These are phyloP conservation scores for Murina feae DNA, from an alignment of 2,113 vertebrate genomes.

Conservation along the genomic window DNA sequence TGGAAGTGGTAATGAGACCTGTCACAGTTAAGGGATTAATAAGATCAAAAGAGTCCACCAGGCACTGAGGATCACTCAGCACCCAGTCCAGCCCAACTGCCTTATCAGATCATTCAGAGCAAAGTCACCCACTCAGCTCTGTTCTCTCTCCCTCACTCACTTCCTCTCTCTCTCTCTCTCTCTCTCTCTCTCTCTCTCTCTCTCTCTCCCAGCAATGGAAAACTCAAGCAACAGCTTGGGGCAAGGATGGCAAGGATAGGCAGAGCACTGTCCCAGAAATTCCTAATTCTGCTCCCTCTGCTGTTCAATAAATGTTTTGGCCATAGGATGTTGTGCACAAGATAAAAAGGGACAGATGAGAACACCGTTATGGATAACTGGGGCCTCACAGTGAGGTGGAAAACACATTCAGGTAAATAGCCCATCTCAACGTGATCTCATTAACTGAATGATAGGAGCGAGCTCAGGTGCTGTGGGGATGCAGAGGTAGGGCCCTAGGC, in stretches of 20 bases:
- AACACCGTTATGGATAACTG: neutral
- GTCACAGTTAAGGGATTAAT: neutral
- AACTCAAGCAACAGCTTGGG: neutral
- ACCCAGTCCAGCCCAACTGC: neutral
- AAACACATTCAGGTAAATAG: neutral
- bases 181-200: neutral
- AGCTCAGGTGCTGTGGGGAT: neutral
- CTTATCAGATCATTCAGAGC: neutral
- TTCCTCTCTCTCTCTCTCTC: neutral
- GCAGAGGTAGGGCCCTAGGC: neutral
- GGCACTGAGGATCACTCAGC: neutral
- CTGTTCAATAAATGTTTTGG: neutral
- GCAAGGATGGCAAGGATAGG: neutral
- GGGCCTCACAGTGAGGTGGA: neutral
- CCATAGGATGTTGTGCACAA: neutral
- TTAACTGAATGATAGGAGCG: neutral
- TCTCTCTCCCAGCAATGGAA: neutral
- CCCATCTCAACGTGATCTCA: neutral
- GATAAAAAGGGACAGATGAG: neutral
- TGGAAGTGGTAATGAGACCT: neutral
- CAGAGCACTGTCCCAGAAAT: neutral
- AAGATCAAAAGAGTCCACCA: neutral
- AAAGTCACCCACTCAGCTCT: neutral
- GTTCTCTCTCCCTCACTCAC: too few species aligned
- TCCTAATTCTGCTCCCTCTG: neutral